Base-by-base conservation (phyloP, 2,797 vertebrate species). In the Cottoperca gobio region DNA sequence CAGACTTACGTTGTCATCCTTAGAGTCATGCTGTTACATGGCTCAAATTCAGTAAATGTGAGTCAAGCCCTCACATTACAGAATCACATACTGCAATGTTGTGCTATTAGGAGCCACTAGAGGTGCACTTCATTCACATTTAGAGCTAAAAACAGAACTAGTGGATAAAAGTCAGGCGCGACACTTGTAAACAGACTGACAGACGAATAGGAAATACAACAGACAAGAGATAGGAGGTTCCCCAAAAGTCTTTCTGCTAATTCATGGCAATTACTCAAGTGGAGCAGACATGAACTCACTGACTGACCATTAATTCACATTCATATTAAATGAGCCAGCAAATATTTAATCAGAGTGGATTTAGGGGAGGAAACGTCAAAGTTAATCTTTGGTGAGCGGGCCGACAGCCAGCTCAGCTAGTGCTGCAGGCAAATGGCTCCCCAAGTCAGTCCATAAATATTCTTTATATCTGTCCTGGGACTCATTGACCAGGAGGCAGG, bases 341-440 rank as follows among this genome's bases (percentile, higher is more conserved):
- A 88, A 91, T 87, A 89, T 92, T 91, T 88, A 89, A 92, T 86
- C 87, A 86, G 70, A 84, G 83, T 33, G 65, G 89, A 88, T 90
- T 90, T 77, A 75, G 59, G 52, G 53, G 69, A 57, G 79, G 71
- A 86, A 82, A 88, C 53, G 73, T 91, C 91, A 89, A 79, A 89
- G 86, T 85, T 88, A 91, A 94, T 94, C 85, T 89, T 85, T 55
- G 39, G 69, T 21, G 69, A 82, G 78, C 70, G 55, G 83, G 66
- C 61, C 3, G 48, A 73, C 63, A 35, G 76, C 79, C 77, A 78
- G 74, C 73, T 89, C 72, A 54, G 78, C 76, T 70, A 71, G 64
- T 70, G 74, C 84, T 84, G 74, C 73, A 78, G 81, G 78, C 68
- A 68, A 86, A 84, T 26, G 66, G 49, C 64, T 81, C 48, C 62